These are phyloP conservation scores for Panonychus citri DNA, from an alignment of 1,140 invertebrate genomes.

Conservation along the genomic window DNA sequence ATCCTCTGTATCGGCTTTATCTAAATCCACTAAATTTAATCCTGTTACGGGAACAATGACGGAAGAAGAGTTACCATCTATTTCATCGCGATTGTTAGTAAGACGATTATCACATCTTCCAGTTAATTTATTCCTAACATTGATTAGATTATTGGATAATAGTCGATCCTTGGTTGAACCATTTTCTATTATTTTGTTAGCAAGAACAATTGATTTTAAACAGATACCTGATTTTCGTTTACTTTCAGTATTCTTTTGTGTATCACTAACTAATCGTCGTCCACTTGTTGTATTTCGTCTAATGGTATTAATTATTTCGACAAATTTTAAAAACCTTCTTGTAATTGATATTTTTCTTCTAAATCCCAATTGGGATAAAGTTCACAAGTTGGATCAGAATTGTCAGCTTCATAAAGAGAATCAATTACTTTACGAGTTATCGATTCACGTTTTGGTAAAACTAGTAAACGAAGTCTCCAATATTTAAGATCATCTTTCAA, in stretches of 20 bases:
- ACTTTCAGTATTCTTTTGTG: neutral
- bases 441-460: constrained; percentile 39
- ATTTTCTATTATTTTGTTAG: neutral
- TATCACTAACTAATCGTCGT: neutral
- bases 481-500: constrained; percentile 51
- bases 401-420: constrained; percentile 27
- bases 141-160: too few relatives aligned
- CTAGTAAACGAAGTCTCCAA: constrained; percentile 72
- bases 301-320: constrained; percentile 55
- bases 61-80: neutral
- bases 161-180: neutral
- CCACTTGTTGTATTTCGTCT: neutral
- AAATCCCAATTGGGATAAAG: constrained; percentile 39
- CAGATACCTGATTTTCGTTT: neutral
- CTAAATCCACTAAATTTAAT: neutral
- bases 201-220: neutral
- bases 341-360: constrained; percentile 37
- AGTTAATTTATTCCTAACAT: too few relatives aligned
- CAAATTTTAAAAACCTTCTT: constrained; percentile 59
- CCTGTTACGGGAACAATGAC: neutral
- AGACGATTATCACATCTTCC: too few relatives aligned
- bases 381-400: constrained; percentile 33
- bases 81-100: neutral
- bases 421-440: constrained; percentile 26
- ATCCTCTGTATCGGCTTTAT: neutral